phyloP scores from a whole-genome alignment of 2,888 invertebrate species.

The Sinodicranocentrus sp. region DNA sequence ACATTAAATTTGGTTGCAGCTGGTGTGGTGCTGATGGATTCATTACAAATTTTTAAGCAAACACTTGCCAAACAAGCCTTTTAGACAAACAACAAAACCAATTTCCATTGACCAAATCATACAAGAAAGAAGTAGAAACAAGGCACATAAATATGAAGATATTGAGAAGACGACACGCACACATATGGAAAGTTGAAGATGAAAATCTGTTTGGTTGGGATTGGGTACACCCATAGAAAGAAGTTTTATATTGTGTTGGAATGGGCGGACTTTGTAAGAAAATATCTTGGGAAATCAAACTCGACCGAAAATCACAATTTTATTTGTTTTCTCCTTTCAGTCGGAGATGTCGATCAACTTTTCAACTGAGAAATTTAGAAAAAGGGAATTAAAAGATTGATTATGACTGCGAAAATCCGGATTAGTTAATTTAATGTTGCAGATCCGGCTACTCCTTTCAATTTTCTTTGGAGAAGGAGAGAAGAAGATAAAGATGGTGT shows the following conservation, averaged over 20 bases:
- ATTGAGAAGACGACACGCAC: neutral
- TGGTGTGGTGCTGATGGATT: conserved; percentile 37
- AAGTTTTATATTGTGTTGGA: conserved; percentile 1
- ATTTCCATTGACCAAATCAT: conserved; percentile 11
- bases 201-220: neutral
- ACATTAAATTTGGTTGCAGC: neutral
- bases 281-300: too few species aligned
- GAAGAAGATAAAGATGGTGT: too few species aligned
- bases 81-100: conserved; percentile 31
- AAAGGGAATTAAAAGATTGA: too few species aligned
- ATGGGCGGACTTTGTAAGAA: neutral
- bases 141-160: conserved; percentile 16
- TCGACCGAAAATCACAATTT: neutral
- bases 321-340: neutral
- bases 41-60: conserved; percentile 53
- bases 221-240: too few species aligned
- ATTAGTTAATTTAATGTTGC: too few species aligned
- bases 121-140: neutral
- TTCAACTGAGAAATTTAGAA: neutral
- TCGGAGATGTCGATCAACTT: conserved; percentile 5
- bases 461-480: too few species aligned
- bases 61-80: conserved; percentile 20
- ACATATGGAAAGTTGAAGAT: neutral
- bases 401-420: too few species aligned
- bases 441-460: too few species aligned